Conservation (phyloP, 2,888 invertebrate species). For the Mythimna vitellina region DNA sequence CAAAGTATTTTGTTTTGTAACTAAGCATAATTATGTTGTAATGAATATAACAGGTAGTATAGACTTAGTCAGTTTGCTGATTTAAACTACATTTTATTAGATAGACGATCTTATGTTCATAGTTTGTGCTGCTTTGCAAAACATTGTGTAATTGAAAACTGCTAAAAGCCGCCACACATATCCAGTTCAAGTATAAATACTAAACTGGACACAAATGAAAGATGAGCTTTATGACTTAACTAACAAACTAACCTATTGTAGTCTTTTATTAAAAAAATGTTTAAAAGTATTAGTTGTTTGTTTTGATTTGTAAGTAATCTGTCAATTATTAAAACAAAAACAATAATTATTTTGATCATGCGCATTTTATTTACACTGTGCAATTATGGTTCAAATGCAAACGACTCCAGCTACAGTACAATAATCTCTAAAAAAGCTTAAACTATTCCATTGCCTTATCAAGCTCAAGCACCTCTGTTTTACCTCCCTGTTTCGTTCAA, state of each 20-base stretch:
- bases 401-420: too few relatives aligned
- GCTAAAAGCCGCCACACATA: not conserved
- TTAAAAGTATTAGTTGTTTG: slow-evolving; percentile 8
- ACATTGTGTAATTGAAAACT: not conserved
- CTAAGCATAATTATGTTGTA: not conserved
- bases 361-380: not conserved
- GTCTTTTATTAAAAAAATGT: slow-evolving; percentile 11
- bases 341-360: not conserved
- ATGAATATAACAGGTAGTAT: not conserved
- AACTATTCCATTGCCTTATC: not conserved
- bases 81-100: not conserved
- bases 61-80: not conserved
- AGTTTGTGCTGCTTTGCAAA: not conserved
- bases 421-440: not conserved
- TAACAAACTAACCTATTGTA: not conserved
- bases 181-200: not conserved
- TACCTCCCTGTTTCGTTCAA: not conserved
- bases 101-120: not conserved
- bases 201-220: not conserved
- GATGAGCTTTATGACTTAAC: not conserved
- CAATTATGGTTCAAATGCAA: not conserved
- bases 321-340: not conserved
- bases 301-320: not conserved
- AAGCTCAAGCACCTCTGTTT: not conserved
- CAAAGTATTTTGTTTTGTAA: not conserved